A percentile compares a stretch with the other conserved stretches of the same genome.
phyloP scores from a whole-genome alignment of 2,888 invertebrate genomes.

The Drosophila lacicola region DNA sequence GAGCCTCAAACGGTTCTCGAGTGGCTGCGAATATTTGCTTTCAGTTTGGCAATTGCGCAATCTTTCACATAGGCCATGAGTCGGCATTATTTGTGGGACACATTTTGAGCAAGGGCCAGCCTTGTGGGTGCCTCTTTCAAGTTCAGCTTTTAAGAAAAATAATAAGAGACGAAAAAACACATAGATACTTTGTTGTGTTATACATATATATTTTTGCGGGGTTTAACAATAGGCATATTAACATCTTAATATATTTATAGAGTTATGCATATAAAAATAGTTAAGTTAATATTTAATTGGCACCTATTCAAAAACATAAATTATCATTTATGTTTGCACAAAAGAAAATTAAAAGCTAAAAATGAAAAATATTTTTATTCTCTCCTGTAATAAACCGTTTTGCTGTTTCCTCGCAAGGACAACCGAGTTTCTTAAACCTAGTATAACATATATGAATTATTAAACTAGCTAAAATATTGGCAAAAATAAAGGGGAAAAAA shows the following conservation, averaged over 20 bases:
- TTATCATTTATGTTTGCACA: slow-evolving; percentile 46
- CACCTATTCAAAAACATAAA: slow-evolving; percentile 43
- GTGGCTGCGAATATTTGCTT: slow-evolving; percentile 58
- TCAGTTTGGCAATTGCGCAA: slow-evolving; percentile 61
- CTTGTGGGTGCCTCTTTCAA: slow-evolving; percentile 48
- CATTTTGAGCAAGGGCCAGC: slow-evolving; percentile 27
- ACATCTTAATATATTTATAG: neutral
- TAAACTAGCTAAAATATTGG: slow-evolving; percentile 28
- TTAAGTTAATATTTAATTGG: slow-evolving; percentile 47
- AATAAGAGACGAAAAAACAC: slow-evolving; percentile 14
- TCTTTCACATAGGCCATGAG: slow-evolving; percentile 50
- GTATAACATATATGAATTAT: slow-evolving; percentile 13
- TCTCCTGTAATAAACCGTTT: slow-evolving; percentile 73
- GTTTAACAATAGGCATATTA: slow-evolving; percentile 33
- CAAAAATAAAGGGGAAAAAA: slow-evolving; percentile 22
- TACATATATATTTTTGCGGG: slow-evolving; percentile 39
- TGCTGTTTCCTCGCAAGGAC: slow-evolving; percentile 65
- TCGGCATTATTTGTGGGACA: slow-evolving; percentile 38
- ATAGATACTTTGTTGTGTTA: slow-evolving; percentile 7
- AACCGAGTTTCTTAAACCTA: slow-evolving; percentile 60
- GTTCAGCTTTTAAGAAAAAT: slow-evolving; percentile 45
- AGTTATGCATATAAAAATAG: slow-evolving; percentile 24
- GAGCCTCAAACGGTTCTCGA: slow-evolving; percentile 68
- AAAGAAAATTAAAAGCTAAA: slow-evolving; percentile 78
- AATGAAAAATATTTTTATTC: slow-evolving; percentile 83